phyloP scores from a whole-genome alignment of 2,113 vertebrate species.

The Theristicus caerulescens region DNA sequence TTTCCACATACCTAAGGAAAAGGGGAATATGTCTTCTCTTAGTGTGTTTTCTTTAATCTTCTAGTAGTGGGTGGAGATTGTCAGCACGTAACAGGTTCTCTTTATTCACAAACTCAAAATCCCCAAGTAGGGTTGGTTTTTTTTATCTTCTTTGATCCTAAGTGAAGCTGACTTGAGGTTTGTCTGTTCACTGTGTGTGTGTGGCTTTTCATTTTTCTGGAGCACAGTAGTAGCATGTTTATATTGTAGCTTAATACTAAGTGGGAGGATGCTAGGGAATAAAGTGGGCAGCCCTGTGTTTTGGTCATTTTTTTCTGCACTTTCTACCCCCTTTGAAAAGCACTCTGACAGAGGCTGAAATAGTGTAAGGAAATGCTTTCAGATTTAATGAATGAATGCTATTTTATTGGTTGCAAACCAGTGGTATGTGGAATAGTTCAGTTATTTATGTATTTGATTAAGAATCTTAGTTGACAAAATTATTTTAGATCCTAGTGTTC shows the following conservation, averaged over 20 bases:
- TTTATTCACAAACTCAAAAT: background rate
- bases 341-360: background rate
- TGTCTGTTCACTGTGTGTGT: background rate
- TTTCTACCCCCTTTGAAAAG: background rate
- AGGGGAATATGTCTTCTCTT: background rate
- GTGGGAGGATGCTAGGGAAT: background rate
- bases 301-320: rapidly evolving
- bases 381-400: background rate
- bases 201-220: background rate
- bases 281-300: background rate
- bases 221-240: background rate
- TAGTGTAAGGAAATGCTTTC: background rate
- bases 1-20: background rate
- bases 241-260: background rate
- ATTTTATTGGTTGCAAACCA: background rate
- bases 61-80: background rate
- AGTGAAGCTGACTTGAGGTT: background rate
- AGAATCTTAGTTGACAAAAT: background rate
- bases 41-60: background rate
- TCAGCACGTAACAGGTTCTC: background rate
- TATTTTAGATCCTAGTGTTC: background rate
- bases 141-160: background rate
- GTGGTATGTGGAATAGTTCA: background rate
- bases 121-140: background rate
- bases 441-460: background rate